Percentiles rank a stretch among this genome's conserved stretches.
Evolutionary conservation across 2,888 invertebrate species (phyloP).

Genomic region (Malachius bipustulatus): DNA sequence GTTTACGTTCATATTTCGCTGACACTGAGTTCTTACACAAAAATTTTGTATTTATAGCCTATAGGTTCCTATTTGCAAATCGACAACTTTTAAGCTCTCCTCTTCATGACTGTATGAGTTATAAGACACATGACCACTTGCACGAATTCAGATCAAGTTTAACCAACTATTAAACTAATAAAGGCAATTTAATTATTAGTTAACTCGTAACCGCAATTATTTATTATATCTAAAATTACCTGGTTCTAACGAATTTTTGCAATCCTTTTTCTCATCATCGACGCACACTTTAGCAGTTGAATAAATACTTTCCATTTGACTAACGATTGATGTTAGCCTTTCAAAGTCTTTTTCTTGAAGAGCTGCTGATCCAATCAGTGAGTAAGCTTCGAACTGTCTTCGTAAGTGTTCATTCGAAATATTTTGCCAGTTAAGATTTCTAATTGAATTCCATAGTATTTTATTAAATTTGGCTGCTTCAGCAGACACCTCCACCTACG

Average conservation of each 20-base stretch:
- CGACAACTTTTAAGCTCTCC: no score
- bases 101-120: no score
- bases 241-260: constrained; percentile 62
- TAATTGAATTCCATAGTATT: constrained; percentile 35
- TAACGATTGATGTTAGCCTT: constrained; percentile 47
- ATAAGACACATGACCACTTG: no score
- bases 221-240: constrained; percentile 36
- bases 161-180: no score
- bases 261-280: constrained; percentile 49
- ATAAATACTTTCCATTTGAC: constrained; percentile 65
- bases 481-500: no score
- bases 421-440: constrained; percentile 58
- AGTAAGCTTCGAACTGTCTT: constrained; percentile 64
- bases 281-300: constrained; percentile 68
- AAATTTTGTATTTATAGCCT: no score
- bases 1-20: no score
- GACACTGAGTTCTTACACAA: no score
- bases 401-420: constrained; percentile 55
- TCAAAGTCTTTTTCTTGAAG: constrained; percentile 56
- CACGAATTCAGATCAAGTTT: no score
- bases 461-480: not conserved
- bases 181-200: no score
- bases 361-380: constrained; percentile 60
- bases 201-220: no score
- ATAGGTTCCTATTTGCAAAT: no score